phyloP scores from a whole-genome alignment of 2,888 invertebrate genomes.

The Cosmopolites sordidus region DNA sequence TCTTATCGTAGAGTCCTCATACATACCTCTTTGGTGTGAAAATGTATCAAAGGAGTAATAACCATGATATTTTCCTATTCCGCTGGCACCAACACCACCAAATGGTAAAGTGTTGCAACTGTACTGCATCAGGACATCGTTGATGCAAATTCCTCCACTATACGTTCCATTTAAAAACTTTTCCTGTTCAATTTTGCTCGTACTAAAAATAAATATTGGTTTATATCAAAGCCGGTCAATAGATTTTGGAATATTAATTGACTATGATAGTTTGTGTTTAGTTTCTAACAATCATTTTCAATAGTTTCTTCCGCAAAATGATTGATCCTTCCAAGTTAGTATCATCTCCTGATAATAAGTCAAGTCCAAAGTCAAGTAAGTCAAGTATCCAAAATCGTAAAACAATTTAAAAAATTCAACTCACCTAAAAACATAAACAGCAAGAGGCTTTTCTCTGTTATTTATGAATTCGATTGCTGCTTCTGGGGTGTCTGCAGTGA shows the following conservation, averaged over 20 bases:
- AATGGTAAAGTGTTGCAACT: constrained; percentile 88
- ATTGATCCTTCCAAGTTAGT: too few relatives aligned
- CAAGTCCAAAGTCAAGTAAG: too few relatives aligned
- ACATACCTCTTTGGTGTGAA: constrained; percentile 75
- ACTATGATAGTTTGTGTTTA: too few relatives aligned
- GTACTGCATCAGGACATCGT: constrained; percentile 82
- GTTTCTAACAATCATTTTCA: too few relatives aligned
- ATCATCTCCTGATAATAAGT: too few relatives aligned
- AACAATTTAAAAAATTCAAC: too few relatives aligned
- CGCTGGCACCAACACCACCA: constrained; percentile 92
- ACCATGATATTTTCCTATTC: constrained; percentile 93
- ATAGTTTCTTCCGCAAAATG: too few relatives aligned
- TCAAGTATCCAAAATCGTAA: too few relatives aligned
- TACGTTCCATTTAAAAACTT: constrained; percentile 67
- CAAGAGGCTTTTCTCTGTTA: constrained; percentile 82
- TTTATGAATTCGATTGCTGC: constrained; percentile 91
- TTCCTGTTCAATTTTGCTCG: constrained; percentile 54
- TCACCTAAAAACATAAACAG: constrained; percentile 72
- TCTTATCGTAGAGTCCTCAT: too few relatives aligned
- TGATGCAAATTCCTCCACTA: constrained; percentile 75
- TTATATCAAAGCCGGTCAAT: too few relatives aligned
- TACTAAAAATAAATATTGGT: constrained; percentile 33
- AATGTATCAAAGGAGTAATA: constrained; percentile 87
- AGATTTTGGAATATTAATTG: too few relatives aligned
- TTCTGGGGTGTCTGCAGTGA: constrained; percentile 74